Conservation (phyloP, 2,888 invertebrate genomes). For the Drosophila monieri region DNA sequence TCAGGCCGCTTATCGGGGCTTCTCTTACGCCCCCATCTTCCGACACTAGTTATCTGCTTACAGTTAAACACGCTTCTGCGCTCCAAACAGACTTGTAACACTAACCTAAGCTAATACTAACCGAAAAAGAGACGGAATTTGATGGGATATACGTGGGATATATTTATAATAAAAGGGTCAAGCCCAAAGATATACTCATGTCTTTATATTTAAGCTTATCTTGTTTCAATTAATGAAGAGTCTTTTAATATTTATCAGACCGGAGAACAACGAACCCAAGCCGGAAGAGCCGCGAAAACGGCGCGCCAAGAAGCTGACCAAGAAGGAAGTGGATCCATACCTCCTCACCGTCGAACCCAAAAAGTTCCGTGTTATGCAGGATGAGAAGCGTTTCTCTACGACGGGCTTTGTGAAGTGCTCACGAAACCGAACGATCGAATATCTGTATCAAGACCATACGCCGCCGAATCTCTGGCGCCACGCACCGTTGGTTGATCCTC, state of each 20-base stretch:
- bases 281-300: slow-evolving; percentile 61
- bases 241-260: neutral
- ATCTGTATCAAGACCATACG: slow-evolving; percentile 73
- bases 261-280: slow-evolving; percentile 4
- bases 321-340: slow-evolving; percentile 70
- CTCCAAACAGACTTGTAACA: neutral
- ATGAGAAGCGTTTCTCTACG: slow-evolving; percentile 71
- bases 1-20: slow-evolving; percentile 35
- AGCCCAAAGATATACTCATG: too few relatives aligned
- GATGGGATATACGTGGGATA: too few relatives aligned
- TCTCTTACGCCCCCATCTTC: slow-evolving; percentile 8
- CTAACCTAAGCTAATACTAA: too few relatives aligned
- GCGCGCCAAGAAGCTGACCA: slow-evolving; percentile 64
- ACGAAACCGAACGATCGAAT: slow-evolving; percentile 49
- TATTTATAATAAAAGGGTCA: too few relatives aligned
- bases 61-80: neutral
- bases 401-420: slow-evolving; percentile 38
- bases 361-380: slow-evolving; percentile 68
- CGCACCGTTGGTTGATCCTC: slow-evolving; percentile 78
- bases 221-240: neutral
- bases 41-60: slow-evolving; percentile 20
- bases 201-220: neutral
- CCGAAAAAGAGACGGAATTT: too few relatives aligned
- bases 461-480: slow-evolving; percentile 77
- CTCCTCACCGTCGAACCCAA: slow-evolving; percentile 70